These are phyloP conservation scores for Phocoena sinus DNA, from an alignment of 2,113 vertebrate species.

Conservation along the genomic window DNA sequence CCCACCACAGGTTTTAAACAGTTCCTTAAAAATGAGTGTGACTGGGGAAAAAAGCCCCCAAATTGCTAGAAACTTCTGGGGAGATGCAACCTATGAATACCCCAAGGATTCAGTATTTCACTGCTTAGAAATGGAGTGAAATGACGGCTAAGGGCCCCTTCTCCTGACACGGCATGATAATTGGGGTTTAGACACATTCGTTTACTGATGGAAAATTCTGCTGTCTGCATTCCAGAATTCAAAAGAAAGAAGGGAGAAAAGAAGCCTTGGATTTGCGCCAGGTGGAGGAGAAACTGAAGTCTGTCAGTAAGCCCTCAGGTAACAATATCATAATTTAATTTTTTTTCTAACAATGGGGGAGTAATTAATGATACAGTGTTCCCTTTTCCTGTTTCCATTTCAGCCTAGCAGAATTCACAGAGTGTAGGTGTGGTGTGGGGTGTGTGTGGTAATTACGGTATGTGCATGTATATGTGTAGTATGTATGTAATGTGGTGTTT, in stretches of 20 bases:
- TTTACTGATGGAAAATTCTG: conserved; percentile 76
- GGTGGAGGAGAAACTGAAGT: conserved; percentile 74
- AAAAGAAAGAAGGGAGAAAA: conserved; percentile 69
- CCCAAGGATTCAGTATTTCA: not conserved
- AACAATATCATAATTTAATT: conserved; percentile 82
- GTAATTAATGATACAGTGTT: conserved; percentile 77
- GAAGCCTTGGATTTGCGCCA: conserved; percentile 76
- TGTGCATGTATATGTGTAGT: no score
- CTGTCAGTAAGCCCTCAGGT: conserved; percentile 84
- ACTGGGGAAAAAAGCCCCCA: not conserved
- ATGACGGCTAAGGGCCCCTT: conserved; percentile 50
- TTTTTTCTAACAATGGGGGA: conserved; percentile 77
- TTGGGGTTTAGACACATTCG: conserved; percentile 77
- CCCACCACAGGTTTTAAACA: not conserved
- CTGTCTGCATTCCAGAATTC: conserved; percentile 82
- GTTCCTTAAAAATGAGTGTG: not conserved
- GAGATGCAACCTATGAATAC: accelerated
- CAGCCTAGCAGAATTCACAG: conserved; percentile 62
- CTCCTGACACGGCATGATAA: conserved; percentile 64
- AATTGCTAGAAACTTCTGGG: not conserved
- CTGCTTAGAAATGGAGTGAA: conserved; percentile 38
- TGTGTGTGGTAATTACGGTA: not conserved
- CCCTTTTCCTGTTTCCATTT: conserved; percentile 53
- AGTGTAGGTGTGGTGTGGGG: not conserved
- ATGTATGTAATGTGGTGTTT: not conserved